Evolutionary conservation across 2,113 vertebrate species (phyloP), one percentile per base, ranked within the genome.

Genomic region (Dromas ardeola): DNA sequence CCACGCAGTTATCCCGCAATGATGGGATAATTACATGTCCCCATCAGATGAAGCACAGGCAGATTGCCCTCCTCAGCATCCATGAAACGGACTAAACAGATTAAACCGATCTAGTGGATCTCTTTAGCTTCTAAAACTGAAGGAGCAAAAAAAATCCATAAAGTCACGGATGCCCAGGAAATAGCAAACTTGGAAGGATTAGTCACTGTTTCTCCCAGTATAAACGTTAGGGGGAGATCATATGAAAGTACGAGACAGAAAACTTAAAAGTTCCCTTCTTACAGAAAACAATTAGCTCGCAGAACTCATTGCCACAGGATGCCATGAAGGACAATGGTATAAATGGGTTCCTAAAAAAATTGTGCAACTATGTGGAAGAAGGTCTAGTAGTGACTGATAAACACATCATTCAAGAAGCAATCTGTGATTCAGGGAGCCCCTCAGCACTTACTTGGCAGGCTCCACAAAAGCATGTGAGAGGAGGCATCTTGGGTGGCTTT

Each of bases 101-200:
- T 88, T 56, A 45, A 83, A 61, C 13, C 38, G 34, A 66, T 38
- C 32, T 11, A 36, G 9, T 42, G 30, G 23, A 30, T 66, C 18
- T 61, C 49, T 61, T 65, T 72, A 77, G 13, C 53, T 56, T 76
- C 86, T 77, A 70, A 80, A 86, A 69, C 45, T 7, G 34, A 86
- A 69, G 18, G 12, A 70, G 15, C 2, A 74, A 86, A 86, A 56
- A 56, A 76, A 55, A 19, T 61, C 21, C n/a, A 4, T 14, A 40
- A 47, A 81, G 63, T 19, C 53, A 49, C 0, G 0, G 32, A 25
- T 12, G 3, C n/a, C 50, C 61, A 79, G 73, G 19, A 61, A 86
- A 74, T 4, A 58, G n/a, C 17, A 36, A 81, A 11, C 21, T 38
- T 29, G 59, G 25, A 42, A 53, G 27, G 7, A 45, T 10, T n/a